phyloP scores from a whole-genome alignment of 1,140 invertebrate species.

The Caenorhabditis brenneri region DNA sequence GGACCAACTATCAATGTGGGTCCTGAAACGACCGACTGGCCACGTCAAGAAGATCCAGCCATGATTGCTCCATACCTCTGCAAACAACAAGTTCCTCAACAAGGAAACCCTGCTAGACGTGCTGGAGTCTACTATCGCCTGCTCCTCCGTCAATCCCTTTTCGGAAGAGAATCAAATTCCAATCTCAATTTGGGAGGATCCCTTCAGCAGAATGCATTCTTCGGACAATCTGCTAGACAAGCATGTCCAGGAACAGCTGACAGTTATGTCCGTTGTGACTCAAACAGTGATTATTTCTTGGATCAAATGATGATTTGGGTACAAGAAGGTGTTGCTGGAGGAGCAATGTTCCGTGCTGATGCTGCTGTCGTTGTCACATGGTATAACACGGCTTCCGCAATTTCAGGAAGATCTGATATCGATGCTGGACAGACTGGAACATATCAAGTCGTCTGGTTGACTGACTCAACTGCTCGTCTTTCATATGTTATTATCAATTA shows the following conservation, averaged over 20 bases:
- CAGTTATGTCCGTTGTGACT: constrained; percentile 55
- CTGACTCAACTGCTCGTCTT: constrained; percentile 56
- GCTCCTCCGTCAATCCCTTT: constrained; percentile 54
- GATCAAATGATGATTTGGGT: constrained; percentile 61
- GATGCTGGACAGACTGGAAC: constrained; percentile 55
- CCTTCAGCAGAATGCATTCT: constrained; percentile 48
- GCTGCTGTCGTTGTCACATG: constrained; percentile 59
- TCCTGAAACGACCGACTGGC: constrained; percentile 58
- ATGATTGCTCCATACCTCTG: constrained; percentile 62
- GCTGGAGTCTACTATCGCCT: constrained; percentile 58
- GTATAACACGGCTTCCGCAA: constrained; percentile 60
- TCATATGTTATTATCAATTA: constrained; percentile 59
- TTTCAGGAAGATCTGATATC: constrained; percentile 58
- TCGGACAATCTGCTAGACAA: constrained; percentile 46
- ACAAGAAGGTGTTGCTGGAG: constrained; percentile 58
- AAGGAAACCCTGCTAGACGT: constrained; percentile 51
- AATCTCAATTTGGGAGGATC: constrained; percentile 55
- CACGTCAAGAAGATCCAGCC: constrained; percentile 54
- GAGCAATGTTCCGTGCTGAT: constrained; percentile 55
- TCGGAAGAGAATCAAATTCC: constrained; percentile 55
- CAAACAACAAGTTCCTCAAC: constrained; percentile 57
- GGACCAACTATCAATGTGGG: constrained; percentile 60
- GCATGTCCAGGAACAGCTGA: constrained; percentile 56
- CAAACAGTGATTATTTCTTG: constrained; percentile 52
- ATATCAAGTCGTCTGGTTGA: constrained; percentile 59